phyloP scores from a whole-genome alignment of 2,113 vertebrate genomes.

The Proterorhinus semilunaris region DNA sequence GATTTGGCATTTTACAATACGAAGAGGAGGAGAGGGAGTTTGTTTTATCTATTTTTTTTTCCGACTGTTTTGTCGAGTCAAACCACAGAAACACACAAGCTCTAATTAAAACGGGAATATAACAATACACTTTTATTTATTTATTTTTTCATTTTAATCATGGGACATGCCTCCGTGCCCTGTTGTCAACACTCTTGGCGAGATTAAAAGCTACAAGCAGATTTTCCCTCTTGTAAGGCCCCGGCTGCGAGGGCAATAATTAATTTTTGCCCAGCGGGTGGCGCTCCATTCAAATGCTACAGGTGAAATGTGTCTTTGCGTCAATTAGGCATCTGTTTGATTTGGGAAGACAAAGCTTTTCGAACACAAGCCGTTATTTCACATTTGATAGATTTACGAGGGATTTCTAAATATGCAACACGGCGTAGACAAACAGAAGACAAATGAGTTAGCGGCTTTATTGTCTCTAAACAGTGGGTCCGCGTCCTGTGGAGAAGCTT shows the following conservation, averaged over 20 bases:
- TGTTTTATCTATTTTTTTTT: conserved; percentile 12
- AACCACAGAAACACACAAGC: not conserved
- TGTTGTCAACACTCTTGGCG: not conserved
- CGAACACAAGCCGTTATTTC: not conserved
- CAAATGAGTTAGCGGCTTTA: not conserved
- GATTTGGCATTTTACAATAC: conserved; percentile 23
- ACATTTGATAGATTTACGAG: not conserved
- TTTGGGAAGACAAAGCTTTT: not conserved
- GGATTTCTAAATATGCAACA: not conserved
- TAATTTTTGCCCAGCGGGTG: conserved; percentile 3
- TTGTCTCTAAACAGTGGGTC: conserved; percentile 1
- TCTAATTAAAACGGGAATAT: conserved; percentile 5
- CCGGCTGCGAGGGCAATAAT: not conserved
- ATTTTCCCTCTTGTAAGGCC: not conserved
- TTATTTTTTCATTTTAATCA: not conserved
- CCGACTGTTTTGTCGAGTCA: conserved; percentile 2
- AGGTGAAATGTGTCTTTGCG: not conserved
- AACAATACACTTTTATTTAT: not conserved
- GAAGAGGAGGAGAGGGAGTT: not conserved
- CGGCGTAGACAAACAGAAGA: not conserved
- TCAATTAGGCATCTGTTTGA: not conserved
- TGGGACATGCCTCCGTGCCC: not conserved
- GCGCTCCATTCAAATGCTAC: not conserved
- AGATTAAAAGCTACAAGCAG: conserved; percentile 4
- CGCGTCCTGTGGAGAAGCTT: not conserved